Percentiles rank a stretch among this genome's conserved stretches.
Conservation (phyloP, 2,797 vertebrate genomes). For the Lithobates pipiens region DNA sequence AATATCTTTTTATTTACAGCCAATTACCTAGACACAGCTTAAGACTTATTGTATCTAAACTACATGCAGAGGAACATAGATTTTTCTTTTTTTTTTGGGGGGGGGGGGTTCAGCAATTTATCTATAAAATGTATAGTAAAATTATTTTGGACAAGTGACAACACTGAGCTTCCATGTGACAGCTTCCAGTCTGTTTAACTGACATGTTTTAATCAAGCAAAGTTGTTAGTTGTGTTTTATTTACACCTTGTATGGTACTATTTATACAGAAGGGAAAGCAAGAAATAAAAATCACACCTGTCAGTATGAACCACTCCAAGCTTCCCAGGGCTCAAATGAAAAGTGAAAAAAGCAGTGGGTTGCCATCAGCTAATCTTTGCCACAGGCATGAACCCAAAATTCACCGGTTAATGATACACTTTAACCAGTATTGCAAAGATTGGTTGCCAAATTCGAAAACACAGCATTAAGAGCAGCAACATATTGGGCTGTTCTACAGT, state of each 20-base stretch:
- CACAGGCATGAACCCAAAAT: slow-evolving; percentile 37
- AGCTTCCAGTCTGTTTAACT: no score
- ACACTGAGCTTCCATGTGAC: neutral
- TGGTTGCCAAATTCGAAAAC: neutral
- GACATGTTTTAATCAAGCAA: neutral
- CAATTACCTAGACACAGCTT: neutral
- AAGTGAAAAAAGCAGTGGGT: slow-evolving; percentile 13
- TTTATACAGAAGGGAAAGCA: neutral
- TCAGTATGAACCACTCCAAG: slow-evolving; percentile 6
- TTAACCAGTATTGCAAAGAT: slow-evolving; percentile 12
- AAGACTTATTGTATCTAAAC: neutral
- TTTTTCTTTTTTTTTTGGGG: neutral
- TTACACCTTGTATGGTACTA: neutral
- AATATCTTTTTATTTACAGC: neutral
- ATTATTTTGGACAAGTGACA: neutral
- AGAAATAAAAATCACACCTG: slow-evolving; percentile 9
- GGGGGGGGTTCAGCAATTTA: neutral
- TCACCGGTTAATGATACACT: slow-evolving; percentile 23
- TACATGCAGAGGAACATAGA: neutral
- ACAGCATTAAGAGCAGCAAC: neutral
- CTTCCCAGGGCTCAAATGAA: slow-evolving; percentile 29
- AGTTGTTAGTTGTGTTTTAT: neutral
- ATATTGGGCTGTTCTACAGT: neutral
- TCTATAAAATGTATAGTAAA: neutral
- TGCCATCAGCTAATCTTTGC: slow-evolving; percentile 14